Percentiles rank a stretch among this genome's conserved stretches.
These are phyloP conservation scores for Automeris io DNA, from an alignment of 2,888 invertebrate genomes.

Conservation along the genomic window DNA sequence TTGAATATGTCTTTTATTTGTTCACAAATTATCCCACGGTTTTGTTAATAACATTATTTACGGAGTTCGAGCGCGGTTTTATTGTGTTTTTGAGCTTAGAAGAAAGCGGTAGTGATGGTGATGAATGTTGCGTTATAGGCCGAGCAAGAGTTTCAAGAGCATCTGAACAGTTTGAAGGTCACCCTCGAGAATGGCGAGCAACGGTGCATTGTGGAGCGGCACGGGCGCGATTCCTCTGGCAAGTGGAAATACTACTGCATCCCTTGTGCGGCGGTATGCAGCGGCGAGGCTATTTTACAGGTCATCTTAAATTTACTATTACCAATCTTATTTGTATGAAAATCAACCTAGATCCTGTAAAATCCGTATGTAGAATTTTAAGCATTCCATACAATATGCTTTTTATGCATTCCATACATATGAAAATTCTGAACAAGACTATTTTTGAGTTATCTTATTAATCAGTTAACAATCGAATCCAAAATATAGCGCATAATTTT, in stretches of 20 bases:
- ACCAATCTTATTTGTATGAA: neutral
- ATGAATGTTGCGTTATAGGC: slow-evolving; percentile 37
- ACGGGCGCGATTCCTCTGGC: slow-evolving; percentile 55
- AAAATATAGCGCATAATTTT: too few relatives aligned
- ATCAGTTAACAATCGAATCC: too few relatives aligned
- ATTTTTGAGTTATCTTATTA: too few relatives aligned
- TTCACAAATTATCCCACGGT: slow-evolving; percentile 3
- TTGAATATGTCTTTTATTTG: slow-evolving; percentile 4
- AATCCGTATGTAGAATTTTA: too few relatives aligned
- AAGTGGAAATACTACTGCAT: slow-evolving; percentile 71
- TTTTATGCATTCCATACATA: too few relatives aligned
- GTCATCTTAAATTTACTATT: slow-evolving; percentile 22
- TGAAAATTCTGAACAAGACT: too few relatives aligned
- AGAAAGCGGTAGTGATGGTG: neutral
- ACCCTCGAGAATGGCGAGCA: slow-evolving; percentile 58
- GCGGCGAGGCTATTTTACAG: slow-evolving; percentile 62
- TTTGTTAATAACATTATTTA: neutral
- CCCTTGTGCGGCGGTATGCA: slow-evolving; percentile 70
- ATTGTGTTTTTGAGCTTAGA: neutral
- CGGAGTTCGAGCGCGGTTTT: neutral
- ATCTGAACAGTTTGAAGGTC: slow-evolving; percentile 63
- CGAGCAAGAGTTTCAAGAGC: slow-evolving; percentile 61
- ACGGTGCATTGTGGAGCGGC: slow-evolving; percentile 65
- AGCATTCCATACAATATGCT: too few relatives aligned
- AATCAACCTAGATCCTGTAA: too few relatives aligned